Conservation (phyloP, 1,140 invertebrate genomes). For the Xylocopa sonorina region DNA sequence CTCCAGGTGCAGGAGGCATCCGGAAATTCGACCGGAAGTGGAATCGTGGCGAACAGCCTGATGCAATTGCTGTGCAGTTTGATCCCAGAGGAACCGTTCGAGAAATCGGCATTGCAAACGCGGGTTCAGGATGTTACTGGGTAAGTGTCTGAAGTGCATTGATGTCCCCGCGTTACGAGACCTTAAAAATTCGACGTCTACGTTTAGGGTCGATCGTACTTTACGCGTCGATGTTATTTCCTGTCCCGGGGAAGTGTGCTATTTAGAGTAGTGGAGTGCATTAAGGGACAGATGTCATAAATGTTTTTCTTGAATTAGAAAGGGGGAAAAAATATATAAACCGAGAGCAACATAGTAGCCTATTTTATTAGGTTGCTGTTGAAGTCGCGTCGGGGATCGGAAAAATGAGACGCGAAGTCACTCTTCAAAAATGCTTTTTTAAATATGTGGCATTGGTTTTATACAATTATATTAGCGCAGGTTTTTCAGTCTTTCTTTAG, state of each 20-base stretch:
- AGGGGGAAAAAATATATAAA: neutral
- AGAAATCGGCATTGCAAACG: constrained; percentile 73
- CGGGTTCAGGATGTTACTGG: constrained; percentile 79
- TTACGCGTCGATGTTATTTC: constrained; percentile 6
- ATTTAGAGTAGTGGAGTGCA: constrained; percentile 3
- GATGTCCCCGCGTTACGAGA: constrained; percentile 31
- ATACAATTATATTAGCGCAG: too few species aligned
- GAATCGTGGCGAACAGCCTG: constrained; percentile 73
- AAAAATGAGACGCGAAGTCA: neutral
- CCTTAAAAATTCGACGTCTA: constrained; percentile 37
- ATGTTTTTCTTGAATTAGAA: constrained; percentile 21
- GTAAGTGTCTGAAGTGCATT: constrained; percentile 69
- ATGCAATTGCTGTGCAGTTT: constrained; percentile 79
- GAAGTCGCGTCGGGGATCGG: neutral
- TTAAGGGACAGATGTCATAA: neutral
- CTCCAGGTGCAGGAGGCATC: constrained; percentile 74
- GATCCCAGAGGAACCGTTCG: constrained; percentile 76
- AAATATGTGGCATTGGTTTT: neutral
- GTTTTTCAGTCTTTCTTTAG: too few species aligned
- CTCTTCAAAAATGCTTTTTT: neutral
- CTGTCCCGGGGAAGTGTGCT: neutral
- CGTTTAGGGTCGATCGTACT: constrained; percentile 15
- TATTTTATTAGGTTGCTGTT: neutral
- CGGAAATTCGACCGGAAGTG: constrained; percentile 74
- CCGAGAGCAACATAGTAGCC: neutral